Percentiles rank a stretch among this genome's conserved stretches.
Conservation (phyloP, 2,113 vertebrate genomes). For the Silurus meridionalis region DNA sequence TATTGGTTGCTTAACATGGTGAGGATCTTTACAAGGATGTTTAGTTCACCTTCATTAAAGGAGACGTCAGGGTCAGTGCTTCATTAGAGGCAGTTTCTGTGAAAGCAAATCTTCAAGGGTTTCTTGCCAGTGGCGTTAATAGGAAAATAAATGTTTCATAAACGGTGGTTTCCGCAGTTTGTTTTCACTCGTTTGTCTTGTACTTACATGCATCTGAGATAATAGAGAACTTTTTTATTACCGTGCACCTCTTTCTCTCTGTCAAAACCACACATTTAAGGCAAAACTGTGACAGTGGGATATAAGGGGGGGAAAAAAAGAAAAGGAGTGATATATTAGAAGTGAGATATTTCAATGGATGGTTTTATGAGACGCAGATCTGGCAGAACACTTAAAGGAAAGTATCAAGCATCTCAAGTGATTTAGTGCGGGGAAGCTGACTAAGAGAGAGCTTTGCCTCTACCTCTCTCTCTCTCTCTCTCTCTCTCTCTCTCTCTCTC, state of each 20-base stretch:
- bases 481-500: not conserved
- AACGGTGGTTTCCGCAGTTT: not conserved
- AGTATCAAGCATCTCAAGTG: not conserved
- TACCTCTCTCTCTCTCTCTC: not conserved
- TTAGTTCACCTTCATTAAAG: not conserved
- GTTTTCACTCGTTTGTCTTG: not conserved
- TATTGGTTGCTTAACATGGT: not conserved
- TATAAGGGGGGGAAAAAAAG: not conserved
- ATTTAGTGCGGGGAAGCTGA: not conserved
- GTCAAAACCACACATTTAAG: not conserved
- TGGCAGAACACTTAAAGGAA: slow-evolving; percentile 15
- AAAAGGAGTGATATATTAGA: not conserved
- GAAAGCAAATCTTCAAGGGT: not conserved
- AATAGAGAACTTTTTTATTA: not conserved
- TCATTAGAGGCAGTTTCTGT: not conserved
- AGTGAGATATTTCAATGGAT: not conserved
- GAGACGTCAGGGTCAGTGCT: not conserved
- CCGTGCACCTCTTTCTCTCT: not conserved
- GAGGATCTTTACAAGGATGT: not conserved
- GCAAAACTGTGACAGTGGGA: not conserved
- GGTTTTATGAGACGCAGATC: not conserved
- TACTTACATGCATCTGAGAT: not conserved
- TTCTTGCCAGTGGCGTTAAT: not conserved
- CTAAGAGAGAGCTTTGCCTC: not conserved
- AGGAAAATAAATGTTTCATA: too few relatives aligned